Base-by-base conservation (phyloP, 2,888 invertebrate genomes). In the Anaspis maculata region DNA sequence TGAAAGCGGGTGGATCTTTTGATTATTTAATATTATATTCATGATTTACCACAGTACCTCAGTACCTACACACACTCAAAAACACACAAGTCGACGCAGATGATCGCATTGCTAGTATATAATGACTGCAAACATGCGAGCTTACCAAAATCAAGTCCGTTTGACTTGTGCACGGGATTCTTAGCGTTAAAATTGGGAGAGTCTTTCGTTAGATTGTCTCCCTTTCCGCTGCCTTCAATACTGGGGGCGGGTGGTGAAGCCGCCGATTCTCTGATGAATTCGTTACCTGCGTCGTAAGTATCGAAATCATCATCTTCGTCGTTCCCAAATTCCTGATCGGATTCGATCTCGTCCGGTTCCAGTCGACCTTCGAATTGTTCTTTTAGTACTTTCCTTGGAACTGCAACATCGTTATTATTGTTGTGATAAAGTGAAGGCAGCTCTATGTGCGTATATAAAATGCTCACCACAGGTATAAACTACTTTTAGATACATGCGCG, bases 401-500 rank as follows among this genome's bases (percentile, higher is more conserved):
- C 89, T 89, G 70, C 60, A 66, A 16, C 10, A n/a, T n/a, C n/a
- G n/a, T n/a, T n/a, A n/a, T n/a, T n/a, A n/a, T n/a, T n/a, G n/a
- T n/a, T n/a, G 19, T 9, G 19, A 19, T 19, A 19, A 19, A 6
- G 19, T n/a, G n/a, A n/a, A 19, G 19, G 19, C 19, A 9, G 19
- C 19, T 5, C 9, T 19, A 19, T 9, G 5, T 9, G 19, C 19
- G 9, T 19, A 19, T 19, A 36, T 23, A 11, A 24, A 19, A 33
- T 24, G 36, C 83, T 81, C 65, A 88, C 88, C 86, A 61, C 88
- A 88, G 25, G 87, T 87, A 62, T 87, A 86, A 49, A 87, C 84
- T 39, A 88, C 84, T 72, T 86, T 86, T 52, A 88, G 74, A 66
- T 88, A 87, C 66, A 85, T 85, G 56, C 82, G 72, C 52, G 85